phyloP scores from a whole-genome alignment of 2,888 invertebrate species.

The Cryptophagus acutangulus region DNA sequence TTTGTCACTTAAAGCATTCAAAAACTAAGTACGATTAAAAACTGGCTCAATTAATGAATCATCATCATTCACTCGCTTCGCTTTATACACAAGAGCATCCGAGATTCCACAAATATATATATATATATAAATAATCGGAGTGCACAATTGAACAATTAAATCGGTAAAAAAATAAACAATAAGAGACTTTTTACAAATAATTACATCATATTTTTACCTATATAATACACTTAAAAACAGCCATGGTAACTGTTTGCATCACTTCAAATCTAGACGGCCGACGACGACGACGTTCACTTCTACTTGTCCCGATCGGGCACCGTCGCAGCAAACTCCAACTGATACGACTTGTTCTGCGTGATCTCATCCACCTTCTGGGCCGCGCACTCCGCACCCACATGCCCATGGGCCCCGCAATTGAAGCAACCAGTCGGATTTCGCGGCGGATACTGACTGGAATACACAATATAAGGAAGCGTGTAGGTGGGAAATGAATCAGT shows the following conservation, averaged over 20 bases:
- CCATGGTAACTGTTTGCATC: conserved; percentile 35
- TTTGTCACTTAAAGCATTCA: too few relatives aligned
- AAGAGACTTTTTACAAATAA: conserved; percentile 25
- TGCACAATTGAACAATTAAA: too few relatives aligned
- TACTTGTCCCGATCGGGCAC: conserved; percentile 32
- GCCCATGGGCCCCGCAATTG: conserved; percentile 85
- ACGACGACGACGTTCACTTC: too few relatives aligned
- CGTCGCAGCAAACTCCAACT: conserved; percentile 55
- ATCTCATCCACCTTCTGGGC: conserved; percentile 91
- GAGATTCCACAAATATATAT: too few relatives aligned
- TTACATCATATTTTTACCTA: conserved; percentile 27
- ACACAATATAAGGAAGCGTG: conserved; percentile 40
- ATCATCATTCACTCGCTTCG: too few relatives aligned
- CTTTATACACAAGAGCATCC: too few relatives aligned
- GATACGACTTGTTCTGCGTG: conserved; percentile 67
- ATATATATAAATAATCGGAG: too few relatives aligned
- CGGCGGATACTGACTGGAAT: conserved; percentile 46
- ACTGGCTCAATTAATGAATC: too few relatives aligned
- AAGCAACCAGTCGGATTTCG: conserved; percentile 72
- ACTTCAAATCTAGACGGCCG: conserved; percentile 18
- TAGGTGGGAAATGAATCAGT: conserved; percentile 31
- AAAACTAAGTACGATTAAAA: too few relatives aligned
- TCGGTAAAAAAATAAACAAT: too few relatives aligned
- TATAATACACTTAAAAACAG: conserved; percentile 33
- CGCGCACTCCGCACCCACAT: conserved; percentile 81